Percentiles rank a stretch among this genome's conserved stretches.
Evolutionary conservation across 1,140 invertebrate species (phyloP).

Genomic region (Helicorthomorpha holstii): DNA sequence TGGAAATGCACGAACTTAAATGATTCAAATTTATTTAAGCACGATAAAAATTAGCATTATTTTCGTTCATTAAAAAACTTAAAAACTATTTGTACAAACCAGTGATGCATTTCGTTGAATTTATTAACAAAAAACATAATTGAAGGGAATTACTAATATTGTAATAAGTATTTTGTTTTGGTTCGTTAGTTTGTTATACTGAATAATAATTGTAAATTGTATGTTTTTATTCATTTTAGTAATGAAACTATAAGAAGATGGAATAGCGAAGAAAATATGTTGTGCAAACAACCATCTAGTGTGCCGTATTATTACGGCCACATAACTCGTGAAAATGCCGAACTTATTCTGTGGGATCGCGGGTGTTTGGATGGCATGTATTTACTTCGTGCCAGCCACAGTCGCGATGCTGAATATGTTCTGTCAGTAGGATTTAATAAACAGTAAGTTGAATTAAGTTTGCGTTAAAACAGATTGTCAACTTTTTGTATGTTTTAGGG

Average conservation of each 20-base stretch:
- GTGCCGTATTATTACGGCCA: slow-evolving; percentile 28
- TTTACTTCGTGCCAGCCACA: slow-evolving; percentile 16
- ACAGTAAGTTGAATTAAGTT: background rate
- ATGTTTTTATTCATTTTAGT: background rate
- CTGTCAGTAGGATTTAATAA: background rate
- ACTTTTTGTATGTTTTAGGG: background rate
- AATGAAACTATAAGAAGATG: background rate
- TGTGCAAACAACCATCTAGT: background rate
- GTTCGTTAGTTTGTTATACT: no score
- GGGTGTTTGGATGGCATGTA: slow-evolving; percentile 28
- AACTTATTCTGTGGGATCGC: slow-evolving; percentile 23
- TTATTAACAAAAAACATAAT: no score
- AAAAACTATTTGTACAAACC: no score
- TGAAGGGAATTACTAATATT: no score
- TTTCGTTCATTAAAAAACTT: no score
- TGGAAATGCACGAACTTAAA: no score
- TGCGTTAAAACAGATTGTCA: background rate
- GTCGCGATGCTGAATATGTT: background rate
- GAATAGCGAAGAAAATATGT: background rate
- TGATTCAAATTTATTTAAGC: no score
- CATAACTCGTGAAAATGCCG: slow-evolving; percentile 30
- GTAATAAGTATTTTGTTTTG: no score
- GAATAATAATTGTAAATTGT: no score
- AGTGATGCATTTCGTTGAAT: no score
- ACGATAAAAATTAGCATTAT: no score